Evolutionary conservation across 2,797 vertebrate genomes (phyloP).

Genomic region (Mus spretus): DNA sequence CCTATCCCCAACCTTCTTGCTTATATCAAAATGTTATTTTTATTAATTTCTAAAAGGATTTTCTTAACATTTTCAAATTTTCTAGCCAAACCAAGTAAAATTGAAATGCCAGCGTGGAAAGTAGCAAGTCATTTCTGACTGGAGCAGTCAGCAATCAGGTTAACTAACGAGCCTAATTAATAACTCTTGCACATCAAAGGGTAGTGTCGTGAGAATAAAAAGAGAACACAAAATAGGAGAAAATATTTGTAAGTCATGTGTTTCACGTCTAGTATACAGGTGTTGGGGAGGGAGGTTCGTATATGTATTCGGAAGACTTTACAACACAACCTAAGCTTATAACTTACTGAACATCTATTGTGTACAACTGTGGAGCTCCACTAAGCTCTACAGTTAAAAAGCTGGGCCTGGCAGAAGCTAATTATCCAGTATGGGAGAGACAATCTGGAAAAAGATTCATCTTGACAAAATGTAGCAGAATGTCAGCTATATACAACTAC

Average conservation of each 20-base stretch:
- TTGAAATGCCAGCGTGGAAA: slow-evolving; percentile 25
- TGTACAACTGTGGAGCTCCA: not conserved
- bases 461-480: slow-evolving; percentile 7
- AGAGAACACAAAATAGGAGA: not conserved
- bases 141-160: not conserved
- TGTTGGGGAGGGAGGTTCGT: too few species aligned
- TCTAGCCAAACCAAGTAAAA: slow-evolving; percentile 26
- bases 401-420: not conserved
- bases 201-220: not conserved
- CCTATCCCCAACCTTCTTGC: not conserved
- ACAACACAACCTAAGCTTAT: not conserved
- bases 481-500: not conserved
- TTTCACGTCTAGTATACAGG: not conserved
- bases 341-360: not conserved
- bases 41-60: not conserved
- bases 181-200: slow-evolving; percentile 1
- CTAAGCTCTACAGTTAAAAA: not conserved
- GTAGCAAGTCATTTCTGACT: slow-evolving; percentile 25
- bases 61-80: slow-evolving; percentile 47
- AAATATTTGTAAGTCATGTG: slow-evolving; percentile 37
- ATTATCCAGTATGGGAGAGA: not conserved
- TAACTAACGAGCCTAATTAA: not conserved
- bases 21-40: slow-evolving; percentile 37
- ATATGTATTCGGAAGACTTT: too few species aligned
- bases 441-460: not conserved